Percentiles rank a stretch among this genome's conserved stretches.
These are phyloP conservation scores for Catostylus mosaicus DNA, from an alignment of 30 jellyfish, hydroid and myxozoan genomes.

Conservation along the genomic window DNA sequence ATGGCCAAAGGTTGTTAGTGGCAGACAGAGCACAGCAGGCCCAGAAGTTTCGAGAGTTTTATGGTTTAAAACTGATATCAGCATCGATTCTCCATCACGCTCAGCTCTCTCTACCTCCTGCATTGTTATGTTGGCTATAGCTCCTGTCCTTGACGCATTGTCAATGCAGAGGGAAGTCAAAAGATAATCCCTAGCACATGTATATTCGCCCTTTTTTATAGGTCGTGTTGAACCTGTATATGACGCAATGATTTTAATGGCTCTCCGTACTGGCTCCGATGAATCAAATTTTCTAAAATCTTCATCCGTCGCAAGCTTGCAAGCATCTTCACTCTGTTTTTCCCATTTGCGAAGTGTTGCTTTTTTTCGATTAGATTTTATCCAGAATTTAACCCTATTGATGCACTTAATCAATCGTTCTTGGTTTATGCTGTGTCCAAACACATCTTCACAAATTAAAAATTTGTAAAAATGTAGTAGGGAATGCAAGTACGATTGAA, in stretches of 20 bases:
- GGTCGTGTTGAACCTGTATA: background rate
- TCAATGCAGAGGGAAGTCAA: conserved; percentile 23
- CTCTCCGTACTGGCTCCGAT: too few relatives aligned
- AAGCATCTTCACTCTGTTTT: conserved; percentile 12
- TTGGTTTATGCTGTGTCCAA: too few relatives aligned
- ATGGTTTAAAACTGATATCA: conserved; percentile 24
- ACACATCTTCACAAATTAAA: background rate
- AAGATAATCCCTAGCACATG: conserved; percentile 23
- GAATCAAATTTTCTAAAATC: conserved; percentile 21
- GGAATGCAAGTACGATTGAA: conserved; percentile 33
- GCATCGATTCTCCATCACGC: background rate
- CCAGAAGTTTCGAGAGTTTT: conserved; percentile 34
- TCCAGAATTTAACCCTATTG: too few relatives aligned
- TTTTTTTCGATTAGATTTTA: too few relatives aligned
- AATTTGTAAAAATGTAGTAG: conserved; percentile 18
- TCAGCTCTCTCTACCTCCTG: conserved; percentile 12
- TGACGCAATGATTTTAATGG: too few relatives aligned
- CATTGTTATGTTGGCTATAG: conserved; percentile 41
- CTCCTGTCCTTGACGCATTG: conserved; percentile 63
- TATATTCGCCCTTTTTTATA: conserved; percentile 10
- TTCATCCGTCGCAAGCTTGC: conserved; percentile 23
- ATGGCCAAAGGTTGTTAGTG: background rate
- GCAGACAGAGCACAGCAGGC: conserved; percentile 29
- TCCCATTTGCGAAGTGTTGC: conserved; percentile 3
- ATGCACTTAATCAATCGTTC: too few relatives aligned